A percentile compares a stretch with the other conserved stretches of the same genome.
Conservation (phyloP, 1,140 invertebrate species). For the Holcopasites calliopsidis region DNA sequence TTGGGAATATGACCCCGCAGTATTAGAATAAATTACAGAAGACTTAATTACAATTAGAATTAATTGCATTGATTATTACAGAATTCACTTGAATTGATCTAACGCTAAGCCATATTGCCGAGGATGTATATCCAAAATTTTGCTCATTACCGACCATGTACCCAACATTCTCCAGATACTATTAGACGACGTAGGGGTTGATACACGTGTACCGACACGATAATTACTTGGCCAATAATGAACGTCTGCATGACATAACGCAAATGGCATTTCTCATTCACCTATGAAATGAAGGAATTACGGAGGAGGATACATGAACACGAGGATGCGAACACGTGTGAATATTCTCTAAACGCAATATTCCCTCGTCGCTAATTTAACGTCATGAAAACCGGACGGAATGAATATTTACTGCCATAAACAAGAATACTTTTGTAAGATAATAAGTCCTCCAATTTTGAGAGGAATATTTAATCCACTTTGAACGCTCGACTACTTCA, state of each 20-base stretch:
- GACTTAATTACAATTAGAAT: too few species aligned
- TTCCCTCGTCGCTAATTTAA: neutral
- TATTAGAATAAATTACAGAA: too few species aligned
- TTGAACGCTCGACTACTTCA: neutral
- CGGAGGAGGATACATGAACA: neutral
- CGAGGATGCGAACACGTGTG: too few species aligned
- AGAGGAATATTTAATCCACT: neutral
- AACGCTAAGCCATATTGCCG: neutral
- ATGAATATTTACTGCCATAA: neutral
- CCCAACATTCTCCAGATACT: neutral
- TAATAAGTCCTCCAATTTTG: neutral
- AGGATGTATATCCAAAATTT: neutral
- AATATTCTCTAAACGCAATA: neutral
- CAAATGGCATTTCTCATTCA: slow-evolving; percentile 35
- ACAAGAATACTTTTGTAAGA: neutral
- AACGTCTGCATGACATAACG: slow-evolving; percentile 8
- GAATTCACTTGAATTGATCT: too few species aligned
- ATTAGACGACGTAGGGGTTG: neutral
- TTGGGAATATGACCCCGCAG: too few species aligned
- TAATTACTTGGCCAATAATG: slow-evolving; percentile 31
- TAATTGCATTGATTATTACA: too few species aligned
- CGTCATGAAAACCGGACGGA: neutral
- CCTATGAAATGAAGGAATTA: slow-evolving; percentile 31
- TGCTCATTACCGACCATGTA: neutral
- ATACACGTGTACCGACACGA: neutral